Evolutionary conservation across 2,888 invertebrate genomes (phyloP).

Genomic region (Mesochorus sp.): DNA sequence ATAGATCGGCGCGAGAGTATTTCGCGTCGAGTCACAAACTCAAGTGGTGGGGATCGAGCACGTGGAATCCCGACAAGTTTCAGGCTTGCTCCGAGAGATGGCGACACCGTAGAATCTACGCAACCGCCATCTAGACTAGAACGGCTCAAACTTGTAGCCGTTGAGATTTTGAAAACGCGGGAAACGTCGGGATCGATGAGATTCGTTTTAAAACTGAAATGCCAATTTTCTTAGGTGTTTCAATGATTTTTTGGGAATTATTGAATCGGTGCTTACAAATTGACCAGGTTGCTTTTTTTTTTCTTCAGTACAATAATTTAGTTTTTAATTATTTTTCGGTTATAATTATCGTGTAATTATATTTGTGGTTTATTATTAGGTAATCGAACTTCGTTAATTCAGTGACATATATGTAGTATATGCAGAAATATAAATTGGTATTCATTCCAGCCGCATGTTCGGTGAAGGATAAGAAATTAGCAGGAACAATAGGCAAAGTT

Average conservation of each 20-base stretch:
- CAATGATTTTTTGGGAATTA: background rate
- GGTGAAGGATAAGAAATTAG: constrained; percentile 56
- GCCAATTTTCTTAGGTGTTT: background rate
- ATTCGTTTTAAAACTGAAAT: background rate
- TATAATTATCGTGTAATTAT: too few relatives aligned
- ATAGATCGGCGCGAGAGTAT: constrained; percentile 42
- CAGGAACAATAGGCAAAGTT: constrained; percentile 58
- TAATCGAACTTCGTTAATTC: background rate
- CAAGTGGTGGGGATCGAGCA: constrained; percentile 68
- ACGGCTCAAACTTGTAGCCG: constrained; percentile 69
- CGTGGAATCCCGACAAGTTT: constrained; percentile 71
- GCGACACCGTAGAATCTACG: constrained; percentile 61
- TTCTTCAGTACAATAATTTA: background rate
- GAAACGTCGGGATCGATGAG: constrained; percentile 29
- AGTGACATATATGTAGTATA: constrained; percentile 27
- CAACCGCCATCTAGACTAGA: constrained; percentile 38
- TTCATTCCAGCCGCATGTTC: constrained; percentile 51
- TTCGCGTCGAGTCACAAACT: constrained; percentile 43
- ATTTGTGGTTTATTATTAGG: too few relatives aligned
- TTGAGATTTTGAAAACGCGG: constrained; percentile 49
- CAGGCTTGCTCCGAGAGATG: constrained; percentile 69
- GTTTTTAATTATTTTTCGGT: too few relatives aligned
- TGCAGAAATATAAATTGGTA: constrained; percentile 44
- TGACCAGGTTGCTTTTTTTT: background rate
- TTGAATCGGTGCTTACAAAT: too few relatives aligned